Percentiles rank a stretch among this genome's conserved stretches.
Conservation (phyloP, 2,888 invertebrate genomes). For the Abrostola tripartita region DNA sequence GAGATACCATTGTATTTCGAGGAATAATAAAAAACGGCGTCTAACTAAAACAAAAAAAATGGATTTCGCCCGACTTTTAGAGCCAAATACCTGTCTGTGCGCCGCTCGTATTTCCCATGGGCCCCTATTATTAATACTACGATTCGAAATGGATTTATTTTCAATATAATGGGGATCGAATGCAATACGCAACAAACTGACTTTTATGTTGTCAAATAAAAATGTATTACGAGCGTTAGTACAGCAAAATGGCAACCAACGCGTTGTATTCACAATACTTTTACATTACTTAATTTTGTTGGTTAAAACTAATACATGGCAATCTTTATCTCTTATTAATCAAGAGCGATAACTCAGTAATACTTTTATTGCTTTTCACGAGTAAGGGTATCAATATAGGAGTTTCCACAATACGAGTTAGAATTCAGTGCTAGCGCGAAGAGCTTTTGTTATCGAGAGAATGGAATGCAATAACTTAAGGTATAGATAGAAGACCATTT, state of each 20-base stretch:
- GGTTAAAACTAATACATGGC: too few species aligned
- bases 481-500: neutral
- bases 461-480: slow-evolving; percentile 1
- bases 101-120: slow-evolving; percentile 63
- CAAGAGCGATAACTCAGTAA: neutral
- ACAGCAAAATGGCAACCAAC: too few species aligned
- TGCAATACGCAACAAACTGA: slow-evolving; percentile 20
- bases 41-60: too few species aligned
- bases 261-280: too few species aligned
- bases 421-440: neutral
- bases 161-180: slow-evolving; percentile 50
- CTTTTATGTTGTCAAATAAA: neutral
- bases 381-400: neutral
- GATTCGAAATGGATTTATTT: slow-evolving; percentile 61
- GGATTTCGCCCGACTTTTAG: too few species aligned
- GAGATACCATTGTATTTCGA: too few species aligned
- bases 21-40: too few species aligned
- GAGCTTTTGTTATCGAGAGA: slow-evolving; percentile 1
- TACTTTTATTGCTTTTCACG: neutral
- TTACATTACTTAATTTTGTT: too few species aligned
- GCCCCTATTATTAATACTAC: slow-evolving; percentile 57
- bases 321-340: too few species aligned
- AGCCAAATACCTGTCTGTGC: too few species aligned
- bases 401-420: neutral
- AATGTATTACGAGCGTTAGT: neutral